Percentiles rank a stretch among this genome's conserved stretches.
Evolutionary conservation across 2,888 invertebrate species (phyloP).

Genomic region (Trachelus tabidus): DNA sequence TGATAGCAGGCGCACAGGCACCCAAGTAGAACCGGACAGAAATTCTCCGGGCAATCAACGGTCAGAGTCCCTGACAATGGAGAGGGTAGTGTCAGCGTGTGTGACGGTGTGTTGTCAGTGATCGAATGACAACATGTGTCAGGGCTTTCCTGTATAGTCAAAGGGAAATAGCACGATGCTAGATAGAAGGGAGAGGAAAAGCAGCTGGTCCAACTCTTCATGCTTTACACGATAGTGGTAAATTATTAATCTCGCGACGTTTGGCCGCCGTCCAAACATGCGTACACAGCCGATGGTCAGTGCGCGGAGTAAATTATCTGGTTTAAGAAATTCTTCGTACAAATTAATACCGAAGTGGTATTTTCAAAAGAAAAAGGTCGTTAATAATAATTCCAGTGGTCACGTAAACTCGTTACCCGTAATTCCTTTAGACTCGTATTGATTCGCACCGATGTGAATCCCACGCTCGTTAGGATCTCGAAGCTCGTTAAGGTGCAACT

Average conservation of each 20-base stretch:
- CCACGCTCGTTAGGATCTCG: constrained; percentile 44
- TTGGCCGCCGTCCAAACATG: constrained; percentile 47
- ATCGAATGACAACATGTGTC: background rate
- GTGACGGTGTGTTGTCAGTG: background rate
- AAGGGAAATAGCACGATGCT: background rate
- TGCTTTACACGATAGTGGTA: constrained; percentile 47
- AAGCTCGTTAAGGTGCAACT: background rate
- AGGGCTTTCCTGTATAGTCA: background rate
- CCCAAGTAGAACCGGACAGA: background rate
- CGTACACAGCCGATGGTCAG: background rate
- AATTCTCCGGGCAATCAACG: background rate
- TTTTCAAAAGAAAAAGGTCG: background rate
- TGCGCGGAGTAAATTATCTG: background rate
- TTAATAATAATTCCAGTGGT: background rate
- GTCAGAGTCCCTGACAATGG: background rate
- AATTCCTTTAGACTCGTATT: constrained; percentile 45
- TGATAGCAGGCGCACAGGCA: background rate
- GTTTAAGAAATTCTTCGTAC: background rate
- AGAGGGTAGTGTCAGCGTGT: background rate
- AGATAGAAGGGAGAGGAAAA: background rate
- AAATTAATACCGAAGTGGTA: background rate
- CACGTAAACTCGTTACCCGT: constrained; percentile 29
- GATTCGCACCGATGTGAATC: constrained; percentile 41
- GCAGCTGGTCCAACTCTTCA: constrained; percentile 27
- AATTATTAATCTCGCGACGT: constrained; percentile 56